Conservation (phyloP, 2,113 vertebrate genomes). For the Cisticola juncidis region DNA sequence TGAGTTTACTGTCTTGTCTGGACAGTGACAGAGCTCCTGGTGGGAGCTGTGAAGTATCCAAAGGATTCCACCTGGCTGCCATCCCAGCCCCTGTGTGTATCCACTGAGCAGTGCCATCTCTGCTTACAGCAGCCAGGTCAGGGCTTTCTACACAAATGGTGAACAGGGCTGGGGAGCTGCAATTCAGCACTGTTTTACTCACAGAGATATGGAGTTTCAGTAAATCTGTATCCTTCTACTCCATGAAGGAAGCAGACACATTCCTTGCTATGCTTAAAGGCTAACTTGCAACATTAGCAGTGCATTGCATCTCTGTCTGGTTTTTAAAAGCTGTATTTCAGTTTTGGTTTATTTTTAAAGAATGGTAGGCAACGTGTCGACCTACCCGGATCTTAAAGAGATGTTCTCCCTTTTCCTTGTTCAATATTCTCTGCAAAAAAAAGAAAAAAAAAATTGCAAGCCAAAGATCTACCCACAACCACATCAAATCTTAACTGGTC, state of each 20-base stretch:
- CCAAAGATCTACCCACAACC: conserved; percentile 45
- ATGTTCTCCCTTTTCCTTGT: conserved; percentile 50
- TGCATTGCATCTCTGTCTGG: background rate
- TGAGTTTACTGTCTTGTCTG: background rate
- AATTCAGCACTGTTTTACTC: background rate
- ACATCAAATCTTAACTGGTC: conserved; percentile 14
- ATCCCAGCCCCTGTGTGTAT: background rate
- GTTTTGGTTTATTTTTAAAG: conserved; percentile 2
- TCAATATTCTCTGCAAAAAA: conserved; percentile 62
- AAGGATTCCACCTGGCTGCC: background rate
- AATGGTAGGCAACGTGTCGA: conserved; percentile 5
- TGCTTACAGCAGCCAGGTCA: background rate
- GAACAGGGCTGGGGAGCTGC: background rate
- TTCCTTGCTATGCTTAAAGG: background rate
- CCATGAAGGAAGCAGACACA: background rate
- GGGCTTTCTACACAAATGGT: background rate
- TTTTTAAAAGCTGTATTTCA: conserved; percentile 2
- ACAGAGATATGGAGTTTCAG: background rate
- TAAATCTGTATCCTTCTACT: background rate
- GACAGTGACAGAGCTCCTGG: background rate
- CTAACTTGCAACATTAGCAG: background rate
- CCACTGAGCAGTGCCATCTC: background rate
- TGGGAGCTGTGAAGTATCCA: background rate
- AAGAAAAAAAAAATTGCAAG: conserved; percentile 47
- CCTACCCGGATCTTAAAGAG: conserved; percentile 60